Conservation (phyloP, 1,140 invertebrate species). For the Agrypnia vestita region DNA sequence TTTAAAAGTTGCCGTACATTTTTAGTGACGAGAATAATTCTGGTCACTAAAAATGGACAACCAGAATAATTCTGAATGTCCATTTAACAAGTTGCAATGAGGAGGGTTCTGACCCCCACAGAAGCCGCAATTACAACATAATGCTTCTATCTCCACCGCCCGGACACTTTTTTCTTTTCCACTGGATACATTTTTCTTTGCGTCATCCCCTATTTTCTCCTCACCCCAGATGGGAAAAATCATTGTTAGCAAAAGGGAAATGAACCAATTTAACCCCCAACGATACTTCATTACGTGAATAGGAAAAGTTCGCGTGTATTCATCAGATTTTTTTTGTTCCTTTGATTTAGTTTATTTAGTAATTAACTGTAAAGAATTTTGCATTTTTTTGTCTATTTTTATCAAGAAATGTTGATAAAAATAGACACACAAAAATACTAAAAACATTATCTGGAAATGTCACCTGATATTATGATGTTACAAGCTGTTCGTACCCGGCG, state of each 20-base stretch:
- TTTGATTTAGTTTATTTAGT: background rate
- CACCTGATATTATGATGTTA: too few species aligned
- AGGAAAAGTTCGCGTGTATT: constrained; percentile 34
- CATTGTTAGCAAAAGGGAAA: constrained; percentile 41
- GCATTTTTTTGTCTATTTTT: constrained; percentile 19
- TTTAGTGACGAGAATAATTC: constrained; percentile 18
- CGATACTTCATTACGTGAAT: constrained; percentile 42
- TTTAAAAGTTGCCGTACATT: background rate
- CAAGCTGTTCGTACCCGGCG: too few species aligned
- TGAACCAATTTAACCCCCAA: constrained; percentile 33
- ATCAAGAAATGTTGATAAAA: too few species aligned
- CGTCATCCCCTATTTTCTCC: constrained; percentile 24
- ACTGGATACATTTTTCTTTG: constrained; percentile 42
- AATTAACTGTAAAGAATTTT: background rate
- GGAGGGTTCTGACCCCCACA: constrained; percentile 26
- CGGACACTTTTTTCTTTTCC: constrained; percentile 57
- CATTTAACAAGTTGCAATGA: constrained; percentile 61
- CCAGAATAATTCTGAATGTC: constrained; percentile 50
- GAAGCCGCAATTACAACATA: constrained; percentile 61
- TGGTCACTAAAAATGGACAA: too few species aligned
- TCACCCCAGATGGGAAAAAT: background rate
- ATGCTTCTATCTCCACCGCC: constrained; percentile 58
- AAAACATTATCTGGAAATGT: too few species aligned
- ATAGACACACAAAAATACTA: too few species aligned
- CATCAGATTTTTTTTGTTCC: background rate